These are phyloP conservation scores for Oxystoma pomonae DNA, from an alignment of 2,888 invertebrate genomes.

Conservation along the genomic window DNA sequence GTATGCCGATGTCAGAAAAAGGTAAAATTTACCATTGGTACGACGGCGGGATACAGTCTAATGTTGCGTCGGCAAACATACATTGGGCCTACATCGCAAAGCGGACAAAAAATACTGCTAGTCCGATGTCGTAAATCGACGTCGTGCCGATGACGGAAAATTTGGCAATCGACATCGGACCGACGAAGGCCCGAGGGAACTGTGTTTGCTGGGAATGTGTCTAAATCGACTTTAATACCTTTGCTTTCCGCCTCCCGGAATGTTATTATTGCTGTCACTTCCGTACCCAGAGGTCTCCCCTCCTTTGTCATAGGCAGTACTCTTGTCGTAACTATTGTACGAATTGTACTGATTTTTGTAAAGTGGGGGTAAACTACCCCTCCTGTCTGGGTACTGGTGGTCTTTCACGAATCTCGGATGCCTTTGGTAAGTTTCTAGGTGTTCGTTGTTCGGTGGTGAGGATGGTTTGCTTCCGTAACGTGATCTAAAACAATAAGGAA, in stretches of 20 bases:
- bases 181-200: too few relatives aligned
- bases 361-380: constrained; percentile 45
- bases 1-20: too few relatives aligned
- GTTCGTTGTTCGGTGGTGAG: constrained; percentile 8
- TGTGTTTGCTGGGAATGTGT: too few relatives aligned
- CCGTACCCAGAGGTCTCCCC: constrained; percentile 82
- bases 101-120: too few relatives aligned
- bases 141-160: too few relatives aligned
- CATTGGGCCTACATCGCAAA: too few relatives aligned
- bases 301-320: constrained; percentile 49
- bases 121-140: too few relatives aligned
- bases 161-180: too few relatives aligned
- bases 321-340: constrained; percentile 39
- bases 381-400: constrained; percentile 11
- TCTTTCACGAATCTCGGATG: background rate
- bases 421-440: constrained; percentile 1
- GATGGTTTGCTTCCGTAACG: constrained; percentile 35
- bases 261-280: constrained; percentile 59
- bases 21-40: too few relatives aligned
- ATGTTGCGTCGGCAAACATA: too few relatives aligned
- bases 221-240: too few relatives aligned
- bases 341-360: constrained; percentile 42
- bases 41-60: too few relatives aligned
- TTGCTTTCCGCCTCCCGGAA: background rate
- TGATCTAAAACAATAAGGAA: constrained; percentile 18